These are phyloP conservation scores for Neosalanx taihuensis DNA, from an alignment of 2,797 vertebrate species.

Conservation along the genomic window DNA sequence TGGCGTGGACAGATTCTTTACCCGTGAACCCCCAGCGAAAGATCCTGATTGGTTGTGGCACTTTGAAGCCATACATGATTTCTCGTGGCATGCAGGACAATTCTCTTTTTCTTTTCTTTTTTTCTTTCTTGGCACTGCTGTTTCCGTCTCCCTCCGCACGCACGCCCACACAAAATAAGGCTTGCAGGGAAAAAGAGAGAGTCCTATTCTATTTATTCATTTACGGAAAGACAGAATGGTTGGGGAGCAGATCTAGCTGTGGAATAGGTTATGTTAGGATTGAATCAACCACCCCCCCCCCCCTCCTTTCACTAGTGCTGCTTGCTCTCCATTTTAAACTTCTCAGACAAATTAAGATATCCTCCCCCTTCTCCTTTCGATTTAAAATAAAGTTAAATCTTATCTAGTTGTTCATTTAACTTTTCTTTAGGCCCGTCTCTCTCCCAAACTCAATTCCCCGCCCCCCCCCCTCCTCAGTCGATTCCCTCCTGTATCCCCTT, in stretches of 20 bases:
- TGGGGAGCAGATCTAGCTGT: constrained; percentile 58
- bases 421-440: constrained; percentile 40
- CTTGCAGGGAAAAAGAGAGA: background rate
- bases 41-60: constrained; percentile 19
- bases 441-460: constrained; percentile 56
- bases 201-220: constrained; percentile 59
- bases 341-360: constrained; percentile 66
- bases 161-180: background rate
- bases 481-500: constrained; percentile 42
- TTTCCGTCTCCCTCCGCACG: background rate
- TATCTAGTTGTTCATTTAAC: constrained; percentile 65
- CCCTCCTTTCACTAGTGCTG: constrained; percentile 58
- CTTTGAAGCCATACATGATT: constrained; percentile 21
- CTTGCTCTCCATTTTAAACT: constrained; percentile 65
- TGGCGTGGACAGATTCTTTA: constrained; percentile 5
- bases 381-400: constrained; percentile 61
- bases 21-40: background rate
- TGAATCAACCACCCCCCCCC: constrained; percentile 43
- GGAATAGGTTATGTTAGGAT: constrained; percentile 58
- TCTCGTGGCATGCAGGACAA: constrained; percentile 21
- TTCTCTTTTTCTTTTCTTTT: constrained; percentile 17
- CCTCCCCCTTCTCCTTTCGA: constrained; percentile 34
- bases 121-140: background rate
- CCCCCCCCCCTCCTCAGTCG: too few species aligned
- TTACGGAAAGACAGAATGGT: constrained; percentile 58